phyloP scores from a whole-genome alignment of 35 echinoderm and acorn worm species.

The Lytechinus variegatus region DNA sequence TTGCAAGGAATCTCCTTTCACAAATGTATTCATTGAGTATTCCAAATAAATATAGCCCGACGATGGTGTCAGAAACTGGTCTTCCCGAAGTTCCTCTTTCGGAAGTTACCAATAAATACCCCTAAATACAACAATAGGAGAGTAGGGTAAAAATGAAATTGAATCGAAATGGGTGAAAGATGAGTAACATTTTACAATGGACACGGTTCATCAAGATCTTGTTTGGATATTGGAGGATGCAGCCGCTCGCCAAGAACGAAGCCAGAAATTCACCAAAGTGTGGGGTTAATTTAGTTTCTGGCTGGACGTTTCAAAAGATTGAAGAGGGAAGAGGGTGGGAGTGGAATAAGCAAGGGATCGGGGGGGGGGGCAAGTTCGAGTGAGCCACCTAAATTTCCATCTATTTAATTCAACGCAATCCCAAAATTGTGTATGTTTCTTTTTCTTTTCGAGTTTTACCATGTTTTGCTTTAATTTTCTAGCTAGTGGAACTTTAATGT shows the following conservation, averaged over 20 bases:
- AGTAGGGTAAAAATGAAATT: neutral
- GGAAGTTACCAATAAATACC: neutral
- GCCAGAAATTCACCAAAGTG: too few relatives aligned
- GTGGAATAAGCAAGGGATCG: neutral
- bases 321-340: neutral
- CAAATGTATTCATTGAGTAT: neutral
- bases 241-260: neutral
- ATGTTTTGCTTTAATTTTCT: too few relatives aligned
- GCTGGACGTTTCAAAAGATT: neutral
- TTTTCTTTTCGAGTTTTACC: too few relatives aligned
- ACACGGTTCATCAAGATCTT: neutral
- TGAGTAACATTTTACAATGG: neutral
- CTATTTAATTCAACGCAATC: too few relatives aligned
- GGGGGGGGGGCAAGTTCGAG: too few relatives aligned
- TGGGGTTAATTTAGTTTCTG: too few relatives aligned
- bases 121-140: neutral
- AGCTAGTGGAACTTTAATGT: too few relatives aligned
- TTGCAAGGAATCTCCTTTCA: neutral
- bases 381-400: too few relatives aligned
- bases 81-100: neutral
- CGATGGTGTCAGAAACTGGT: neutral
- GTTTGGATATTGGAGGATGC: neutral
- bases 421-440: too few relatives aligned
- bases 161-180: neutral
- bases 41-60: neutral